Percentiles rank a stretch among this genome's conserved stretches.
Conservation (phyloP, 2,113 vertebrate species). For the Ploceus nigricollis region DNA sequence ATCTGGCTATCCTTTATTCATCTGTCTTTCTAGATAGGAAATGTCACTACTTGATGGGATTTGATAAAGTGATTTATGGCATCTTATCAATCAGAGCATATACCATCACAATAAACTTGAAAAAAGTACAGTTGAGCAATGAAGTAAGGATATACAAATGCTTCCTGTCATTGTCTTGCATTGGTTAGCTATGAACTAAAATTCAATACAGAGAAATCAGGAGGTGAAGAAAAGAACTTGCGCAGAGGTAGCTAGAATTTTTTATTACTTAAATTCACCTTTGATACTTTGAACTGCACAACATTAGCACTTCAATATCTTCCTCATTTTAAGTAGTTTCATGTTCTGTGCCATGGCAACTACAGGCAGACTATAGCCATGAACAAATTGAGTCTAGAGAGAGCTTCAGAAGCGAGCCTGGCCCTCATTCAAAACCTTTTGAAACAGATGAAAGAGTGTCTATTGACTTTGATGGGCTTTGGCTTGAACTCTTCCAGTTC, state of each 20-base stretch:
- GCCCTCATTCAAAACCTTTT: not conserved
- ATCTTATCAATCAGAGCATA: not conserved
- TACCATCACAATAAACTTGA: not conserved
- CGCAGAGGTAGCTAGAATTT: not conserved
- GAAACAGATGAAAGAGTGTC: not conserved
- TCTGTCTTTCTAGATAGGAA: constrained; percentile 4
- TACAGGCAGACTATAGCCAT: not conserved
- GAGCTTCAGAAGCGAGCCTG: not conserved
- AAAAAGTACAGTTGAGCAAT: not conserved
- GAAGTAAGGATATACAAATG: not conserved
- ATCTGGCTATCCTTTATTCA: not conserved
- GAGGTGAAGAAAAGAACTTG: not conserved
- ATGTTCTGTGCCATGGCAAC: not conserved
- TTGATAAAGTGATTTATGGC: not conserved
- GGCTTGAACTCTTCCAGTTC: not conserved
- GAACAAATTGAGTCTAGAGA: not conserved
- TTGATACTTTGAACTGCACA: not conserved
- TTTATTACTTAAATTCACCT: constrained; percentile 17
- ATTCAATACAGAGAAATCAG: not conserved
- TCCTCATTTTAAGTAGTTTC: constrained; percentile 5
- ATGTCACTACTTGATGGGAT: not conserved
- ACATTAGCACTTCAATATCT: constrained; percentile 1
- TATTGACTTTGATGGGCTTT: constrained; percentile 2
- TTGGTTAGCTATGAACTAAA: not conserved
- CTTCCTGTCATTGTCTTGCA: not conserved